A percentile compares a stretch with the other conserved stretches of the same genome.
phyloP scores from a whole-genome alignment of 1,140 invertebrate species.

The Drosophila ercepeae region DNA sequence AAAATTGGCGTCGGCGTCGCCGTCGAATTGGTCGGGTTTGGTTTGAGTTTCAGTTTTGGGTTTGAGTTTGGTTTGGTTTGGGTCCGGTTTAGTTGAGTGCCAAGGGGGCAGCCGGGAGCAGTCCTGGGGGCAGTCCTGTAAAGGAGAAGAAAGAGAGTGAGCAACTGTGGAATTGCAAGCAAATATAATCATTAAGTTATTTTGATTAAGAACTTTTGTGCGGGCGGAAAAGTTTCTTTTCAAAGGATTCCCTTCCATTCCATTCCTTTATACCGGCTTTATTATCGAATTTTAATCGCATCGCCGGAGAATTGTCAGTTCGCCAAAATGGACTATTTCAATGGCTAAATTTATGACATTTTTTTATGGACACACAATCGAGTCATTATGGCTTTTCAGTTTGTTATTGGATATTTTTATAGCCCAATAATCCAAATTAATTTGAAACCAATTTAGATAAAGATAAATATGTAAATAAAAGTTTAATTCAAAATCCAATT shows the following conservation, averaged over 20 bases:
- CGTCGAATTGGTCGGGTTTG: slow-evolving; percentile 34
- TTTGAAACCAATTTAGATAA: not conserved
- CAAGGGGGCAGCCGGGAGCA: not conserved
- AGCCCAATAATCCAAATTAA: not conserved
- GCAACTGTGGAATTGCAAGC: slow-evolving; percentile 51
- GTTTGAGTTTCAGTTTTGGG: slow-evolving; percentile 1
- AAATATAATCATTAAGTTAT: slow-evolving; percentile 82
- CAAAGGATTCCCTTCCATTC: slow-evolving; percentile 19
- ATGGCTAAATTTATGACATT: slow-evolving; percentile 13
- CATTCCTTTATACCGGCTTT: slow-evolving; percentile 1
- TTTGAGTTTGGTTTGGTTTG: not conserved
- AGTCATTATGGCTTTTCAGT: slow-evolving; percentile 14
- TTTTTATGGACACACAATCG: slow-evolving; percentile 38
- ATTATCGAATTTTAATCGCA: slow-evolving; percentile 42
- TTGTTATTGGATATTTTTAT: not conserved
- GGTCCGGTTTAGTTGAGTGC: slow-evolving; percentile 6
- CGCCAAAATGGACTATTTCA: slow-evolving; percentile 3
- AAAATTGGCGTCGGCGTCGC: slow-evolving; percentile 65
- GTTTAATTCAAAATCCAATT: not conserved
- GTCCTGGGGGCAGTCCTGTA: slow-evolving; percentile 33
- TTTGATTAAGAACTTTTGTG: slow-evolving; percentile 77
- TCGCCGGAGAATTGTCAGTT: slow-evolving; percentile 29
- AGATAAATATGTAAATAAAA: too few relatives aligned
- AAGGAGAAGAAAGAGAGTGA: slow-evolving; percentile 30
- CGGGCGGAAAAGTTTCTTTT: slow-evolving; percentile 40